Base-by-base conservation (phyloP, 2,113 vertebrate genomes). In the Himantopus leucocephalus region DNA sequence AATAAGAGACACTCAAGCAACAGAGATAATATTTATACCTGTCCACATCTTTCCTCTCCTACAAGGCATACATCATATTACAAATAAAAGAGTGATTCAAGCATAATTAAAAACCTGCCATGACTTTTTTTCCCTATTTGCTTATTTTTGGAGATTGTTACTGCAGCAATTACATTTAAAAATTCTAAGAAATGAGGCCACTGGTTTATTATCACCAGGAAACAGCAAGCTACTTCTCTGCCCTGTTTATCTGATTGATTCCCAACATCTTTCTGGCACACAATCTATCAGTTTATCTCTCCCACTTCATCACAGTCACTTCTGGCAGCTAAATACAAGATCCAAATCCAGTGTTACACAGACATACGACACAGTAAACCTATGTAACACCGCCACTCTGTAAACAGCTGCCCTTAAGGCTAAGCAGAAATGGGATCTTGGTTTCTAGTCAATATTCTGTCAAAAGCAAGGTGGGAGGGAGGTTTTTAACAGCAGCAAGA, bases 251-350 rank as follows among this genome's bases (percentile, higher is more conserved):
- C 98, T 98, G 98, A 99, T 98, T 98, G 96, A 98, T 98, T 98
- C 98, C 98, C 98, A 98, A 98, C 98, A 98, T 98, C 98, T 98
- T 98, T 97, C 98, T 98, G 98, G 98, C 98, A 98, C 98, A 97
- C 98, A 98, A 98, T 99, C 98, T 98, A 98, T 98, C 98, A 98
- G 98, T 98, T 98, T 99, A 98, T 99, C 98, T 98, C 98, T 94
- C 95, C 98, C 98, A 98, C 98, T 99, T 98, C 98, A 98, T 99
- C 99, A 99, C 98, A 98, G 98, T 99, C 99, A 98, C 98, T 98
- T 97, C 98, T 98, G 98, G 98, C 98, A 98, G 98, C 98, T 98
- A 98, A 98, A 98, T 98, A 98, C 98, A 98, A 99, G 98, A 98
- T 98, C 98, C 98, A 98, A 99, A 98, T 98, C 98, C 98, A 98